Evolutionary conservation across 1,140 invertebrate species (phyloP).

Genomic region (Bombus waltoni): DNA sequence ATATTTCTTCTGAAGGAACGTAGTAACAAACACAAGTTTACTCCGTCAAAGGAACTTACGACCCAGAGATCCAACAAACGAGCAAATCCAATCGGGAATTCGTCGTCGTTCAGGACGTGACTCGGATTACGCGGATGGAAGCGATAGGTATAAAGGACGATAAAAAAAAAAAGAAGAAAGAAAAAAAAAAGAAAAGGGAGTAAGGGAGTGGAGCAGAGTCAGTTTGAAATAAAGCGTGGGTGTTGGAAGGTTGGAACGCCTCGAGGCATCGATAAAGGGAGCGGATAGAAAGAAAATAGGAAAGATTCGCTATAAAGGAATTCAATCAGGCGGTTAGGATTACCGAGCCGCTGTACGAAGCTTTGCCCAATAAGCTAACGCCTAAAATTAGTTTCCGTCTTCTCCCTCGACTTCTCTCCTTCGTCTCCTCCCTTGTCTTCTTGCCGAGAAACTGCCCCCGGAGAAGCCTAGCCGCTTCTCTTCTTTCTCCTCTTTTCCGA

Average conservation of each 20-base stretch:
- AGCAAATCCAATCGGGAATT: slow-evolving; percentile 13
- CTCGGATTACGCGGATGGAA: slow-evolving; percentile 7
- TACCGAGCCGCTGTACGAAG: slow-evolving; percentile 16
- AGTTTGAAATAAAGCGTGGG: not conserved
- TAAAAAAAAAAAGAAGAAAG: not conserved
- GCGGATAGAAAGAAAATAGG: slow-evolving; percentile 1
- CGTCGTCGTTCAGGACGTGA: slow-evolving; percentile 11
- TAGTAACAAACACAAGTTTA: not conserved
- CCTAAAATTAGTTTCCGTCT: slow-evolving; percentile 39
- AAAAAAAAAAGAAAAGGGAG: no score
- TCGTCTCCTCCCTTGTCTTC: no score
- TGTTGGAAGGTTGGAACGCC: not conserved
- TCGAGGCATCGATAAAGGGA: not conserved
- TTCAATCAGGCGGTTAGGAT: slow-evolving; percentile 40
- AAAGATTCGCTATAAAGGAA: slow-evolving; percentile 29
- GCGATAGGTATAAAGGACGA: not conserved
- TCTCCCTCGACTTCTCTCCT: no score
- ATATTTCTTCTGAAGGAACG: no score
- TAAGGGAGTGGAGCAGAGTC: not conserved
- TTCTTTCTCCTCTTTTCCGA: not conserved
- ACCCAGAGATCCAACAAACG: not conserved
- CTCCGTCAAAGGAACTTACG: not conserved
- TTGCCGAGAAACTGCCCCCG: not conserved
- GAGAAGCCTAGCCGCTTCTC: not conserved
- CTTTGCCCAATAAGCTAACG: slow-evolving; percentile 38